Evolutionary conservation across 1,140 invertebrate genomes (phyloP).

Genomic region (Temnothorax curvispinosus): DNA sequence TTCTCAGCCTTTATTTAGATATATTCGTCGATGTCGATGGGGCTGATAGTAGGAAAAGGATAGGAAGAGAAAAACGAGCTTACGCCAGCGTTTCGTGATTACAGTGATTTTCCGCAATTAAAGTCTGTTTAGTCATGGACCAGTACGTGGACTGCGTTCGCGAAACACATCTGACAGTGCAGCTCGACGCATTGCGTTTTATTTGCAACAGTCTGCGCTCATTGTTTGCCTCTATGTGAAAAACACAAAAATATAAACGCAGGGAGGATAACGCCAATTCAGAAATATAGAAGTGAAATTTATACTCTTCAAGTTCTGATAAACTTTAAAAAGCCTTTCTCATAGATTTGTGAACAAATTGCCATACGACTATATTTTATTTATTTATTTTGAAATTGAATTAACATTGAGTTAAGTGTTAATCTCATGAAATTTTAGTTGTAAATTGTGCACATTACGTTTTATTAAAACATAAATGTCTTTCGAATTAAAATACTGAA

Average conservation of each 20-base stretch:
- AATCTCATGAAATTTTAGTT: neutral
- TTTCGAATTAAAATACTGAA: neutral
- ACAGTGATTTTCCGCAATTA: conserved; percentile 75
- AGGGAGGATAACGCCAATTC: neutral
- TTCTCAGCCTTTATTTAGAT: conserved; percentile 1
- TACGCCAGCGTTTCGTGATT: conserved; percentile 67
- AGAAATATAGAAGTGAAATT: neutral
- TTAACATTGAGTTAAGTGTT: neutral
- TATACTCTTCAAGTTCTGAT: neutral
- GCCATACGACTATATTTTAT: neutral
- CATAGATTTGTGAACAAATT: neutral
- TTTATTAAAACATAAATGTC: neutral
- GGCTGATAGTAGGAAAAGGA: neutral
- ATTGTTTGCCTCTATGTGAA: neutral
- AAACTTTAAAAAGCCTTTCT: neutral
- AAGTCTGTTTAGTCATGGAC: conserved; percentile 70
- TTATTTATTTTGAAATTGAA: neutral
- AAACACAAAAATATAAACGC: neutral
- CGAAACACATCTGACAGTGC: conserved; percentile 51
- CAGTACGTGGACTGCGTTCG: conserved; percentile 66
- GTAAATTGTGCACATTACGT: neutral
- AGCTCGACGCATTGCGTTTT: conserved; percentile 41
- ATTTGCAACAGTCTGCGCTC: conserved; percentile 34
- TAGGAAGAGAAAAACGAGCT: conserved; percentile 47
- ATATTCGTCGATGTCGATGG: neutral